Conservation (phyloP, 2,797 vertebrate genomes). For the Gobionotothen gibberifrons region DNA sequence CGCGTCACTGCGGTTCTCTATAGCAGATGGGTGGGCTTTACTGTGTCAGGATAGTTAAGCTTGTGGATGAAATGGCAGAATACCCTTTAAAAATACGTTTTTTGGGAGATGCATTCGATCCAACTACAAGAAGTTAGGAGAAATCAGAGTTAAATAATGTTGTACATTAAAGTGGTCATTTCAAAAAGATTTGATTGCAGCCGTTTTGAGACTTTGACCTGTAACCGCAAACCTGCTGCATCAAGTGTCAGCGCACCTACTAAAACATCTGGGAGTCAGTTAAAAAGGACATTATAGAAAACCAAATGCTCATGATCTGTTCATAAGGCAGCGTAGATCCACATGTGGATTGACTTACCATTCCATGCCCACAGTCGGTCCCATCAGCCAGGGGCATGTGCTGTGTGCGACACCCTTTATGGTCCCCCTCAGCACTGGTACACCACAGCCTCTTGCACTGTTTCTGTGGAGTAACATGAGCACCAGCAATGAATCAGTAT, state of each 20-base stretch:
- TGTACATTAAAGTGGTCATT: background rate
- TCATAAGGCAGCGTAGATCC: constrained; percentile 5
- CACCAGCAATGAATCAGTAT: constrained; percentile 22
- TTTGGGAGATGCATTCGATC: constrained; percentile 10
- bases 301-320: background rate
- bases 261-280: constrained; percentile 2
- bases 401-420: constrained; percentile 95
- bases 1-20: no score
- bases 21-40: constrained; percentile 9
- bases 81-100: constrained; percentile 8
- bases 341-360: constrained; percentile 85
- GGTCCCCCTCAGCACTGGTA: constrained; percentile 91
- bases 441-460: constrained; percentile 97
- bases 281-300: background rate
- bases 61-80: background rate
- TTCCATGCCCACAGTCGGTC: constrained; percentile 92
- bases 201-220: background rate
- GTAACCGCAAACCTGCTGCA: background rate
- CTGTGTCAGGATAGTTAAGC: constrained; percentile 8
- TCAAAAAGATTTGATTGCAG: background rate
- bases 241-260: background rate
- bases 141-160: background rate
- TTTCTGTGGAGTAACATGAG: constrained; percentile 79
- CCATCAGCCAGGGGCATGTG: constrained; percentile 98
- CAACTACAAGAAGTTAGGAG: background rate